Conservation (phyloP, 2,888 invertebrate genomes). For the Oxycera nigricornis region DNA sequence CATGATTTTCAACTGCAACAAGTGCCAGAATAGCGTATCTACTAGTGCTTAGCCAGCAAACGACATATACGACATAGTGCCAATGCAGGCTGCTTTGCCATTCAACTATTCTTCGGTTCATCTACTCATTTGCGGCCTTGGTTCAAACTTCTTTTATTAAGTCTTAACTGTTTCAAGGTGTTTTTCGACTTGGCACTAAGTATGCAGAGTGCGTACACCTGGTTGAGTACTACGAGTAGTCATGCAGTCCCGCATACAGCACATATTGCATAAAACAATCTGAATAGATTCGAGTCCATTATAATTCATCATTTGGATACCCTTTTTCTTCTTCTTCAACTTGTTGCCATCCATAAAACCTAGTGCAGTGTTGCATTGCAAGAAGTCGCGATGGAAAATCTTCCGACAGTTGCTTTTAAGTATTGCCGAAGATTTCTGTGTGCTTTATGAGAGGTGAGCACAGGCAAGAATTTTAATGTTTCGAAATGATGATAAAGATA, state of each 20-base stretch:
- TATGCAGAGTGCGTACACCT: slow-evolving; percentile 32
- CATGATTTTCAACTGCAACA: slow-evolving; percentile 3
- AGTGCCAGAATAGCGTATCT: background rate
- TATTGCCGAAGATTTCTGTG: background rate
- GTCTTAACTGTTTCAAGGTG: slow-evolving; percentile 42
- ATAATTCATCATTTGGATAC: background rate
- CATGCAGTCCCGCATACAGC: background rate
- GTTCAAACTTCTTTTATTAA: slow-evolving; percentile 40
- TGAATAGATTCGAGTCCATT: slow-evolving; percentile 3
- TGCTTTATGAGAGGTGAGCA: background rate
- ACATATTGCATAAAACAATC: slow-evolving; percentile 3
- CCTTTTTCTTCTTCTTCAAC: background rate
- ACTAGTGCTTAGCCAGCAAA: background rate
- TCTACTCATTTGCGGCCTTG: slow-evolving; percentile 35
- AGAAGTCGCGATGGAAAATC: background rate
- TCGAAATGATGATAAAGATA: slow-evolving; percentile 9
- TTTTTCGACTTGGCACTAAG: slow-evolving; percentile 9
- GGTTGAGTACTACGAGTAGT: background rate
- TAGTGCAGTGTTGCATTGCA: background rate
- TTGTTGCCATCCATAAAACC: background rate
- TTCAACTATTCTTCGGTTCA: background rate
- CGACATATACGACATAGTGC: background rate
- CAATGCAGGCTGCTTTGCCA: background rate
- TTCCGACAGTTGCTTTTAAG: background rate
- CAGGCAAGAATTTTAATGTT: background rate